Percentiles rank a stretch among this genome's conserved stretches.
phyloP scores from a whole-genome alignment of 2,797 vertebrate genomes.

The Tangara arthus region DNA sequence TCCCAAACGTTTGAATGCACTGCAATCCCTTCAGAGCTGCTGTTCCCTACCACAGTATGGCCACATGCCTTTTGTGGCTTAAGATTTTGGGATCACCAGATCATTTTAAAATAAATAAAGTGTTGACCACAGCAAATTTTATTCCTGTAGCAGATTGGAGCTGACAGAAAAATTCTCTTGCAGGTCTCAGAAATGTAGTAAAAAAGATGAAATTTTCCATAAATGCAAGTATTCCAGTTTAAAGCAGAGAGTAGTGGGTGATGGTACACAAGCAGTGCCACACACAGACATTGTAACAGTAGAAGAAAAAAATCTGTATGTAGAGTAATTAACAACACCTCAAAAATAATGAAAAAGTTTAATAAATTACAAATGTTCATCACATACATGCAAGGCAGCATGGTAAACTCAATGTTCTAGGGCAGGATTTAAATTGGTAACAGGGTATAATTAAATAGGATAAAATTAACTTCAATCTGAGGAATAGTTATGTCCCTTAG shows the following conservation, averaged over 20 bases:
- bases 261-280: not conserved
- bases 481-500: not conserved
- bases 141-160: not conserved
- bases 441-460: not conserved
- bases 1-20: not conserved
- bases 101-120: not conserved
- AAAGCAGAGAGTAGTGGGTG: not conserved
- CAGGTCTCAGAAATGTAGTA: not conserved
- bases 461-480: conserved; percentile 25
- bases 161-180: not conserved
- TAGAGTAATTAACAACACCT: not conserved
- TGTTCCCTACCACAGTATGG: not conserved
- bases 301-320: not conserved
- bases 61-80: not conserved
- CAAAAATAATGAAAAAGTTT: not conserved
- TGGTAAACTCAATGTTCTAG: not conserved
- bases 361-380: not conserved
- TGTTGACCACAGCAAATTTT: not conserved
- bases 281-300: not conserved
- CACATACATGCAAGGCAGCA: not conserved
- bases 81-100: not conserved
- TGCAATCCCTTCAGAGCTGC: not conserved
- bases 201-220: not conserved
- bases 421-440: conserved; percentile 20
- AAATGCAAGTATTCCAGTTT: not conserved